These are phyloP conservation scores for Fragum fragum DNA, from an alignment of 2,888 invertebrate genomes.

Conservation along the genomic window DNA sequence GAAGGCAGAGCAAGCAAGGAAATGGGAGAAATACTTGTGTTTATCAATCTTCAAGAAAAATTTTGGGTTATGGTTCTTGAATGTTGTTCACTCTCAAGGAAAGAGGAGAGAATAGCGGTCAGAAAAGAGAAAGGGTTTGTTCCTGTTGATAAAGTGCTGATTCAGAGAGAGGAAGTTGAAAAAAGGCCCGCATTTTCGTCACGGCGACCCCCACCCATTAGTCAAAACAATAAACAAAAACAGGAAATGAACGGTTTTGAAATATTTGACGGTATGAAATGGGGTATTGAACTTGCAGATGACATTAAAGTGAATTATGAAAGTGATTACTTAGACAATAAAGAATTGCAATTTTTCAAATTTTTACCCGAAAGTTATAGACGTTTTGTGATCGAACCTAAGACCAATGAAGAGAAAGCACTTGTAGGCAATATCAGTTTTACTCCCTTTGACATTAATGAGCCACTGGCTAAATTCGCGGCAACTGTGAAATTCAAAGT, in stretches of 20 bases:
- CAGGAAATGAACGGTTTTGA: conserved; percentile 70
- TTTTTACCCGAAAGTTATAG: conserved; percentile 82
- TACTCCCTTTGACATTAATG: conserved; percentile 67
- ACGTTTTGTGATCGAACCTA: conserved; percentile 82
- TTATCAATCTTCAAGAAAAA: conserved; percentile 82
- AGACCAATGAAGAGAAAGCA: conserved; percentile 72
- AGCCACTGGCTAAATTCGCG: conserved; percentile 65
- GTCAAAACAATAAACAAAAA: conserved; percentile 49
- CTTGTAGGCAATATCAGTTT: conserved; percentile 76
- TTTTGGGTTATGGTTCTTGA: conserved; percentile 83
- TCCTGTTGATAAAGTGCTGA: conserved; percentile 62
- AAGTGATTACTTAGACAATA: conserved; percentile 75
- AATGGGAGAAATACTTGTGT: conserved; percentile 82
- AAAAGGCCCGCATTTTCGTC: conserved; percentile 46
- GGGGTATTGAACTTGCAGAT: conserved; percentile 75
- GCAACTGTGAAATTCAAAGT: conserved; percentile 76
- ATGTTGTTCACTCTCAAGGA: conserved; percentile 71
- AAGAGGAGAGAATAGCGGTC: conserved; percentile 70
- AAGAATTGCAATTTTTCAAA: conserved; percentile 77
- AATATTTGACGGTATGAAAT: conserved; percentile 78
- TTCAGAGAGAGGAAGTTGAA: conserved; percentile 61
- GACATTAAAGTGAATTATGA: conserved; percentile 73
- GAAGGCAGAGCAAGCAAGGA: conserved; percentile 74
- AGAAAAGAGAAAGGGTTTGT: conserved; percentile 73
- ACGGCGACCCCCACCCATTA: conserved; percentile 59